Conservation (phyloP, 1,140 invertebrate genomes). For the Hyposmocoma kahamanoa region DNA sequence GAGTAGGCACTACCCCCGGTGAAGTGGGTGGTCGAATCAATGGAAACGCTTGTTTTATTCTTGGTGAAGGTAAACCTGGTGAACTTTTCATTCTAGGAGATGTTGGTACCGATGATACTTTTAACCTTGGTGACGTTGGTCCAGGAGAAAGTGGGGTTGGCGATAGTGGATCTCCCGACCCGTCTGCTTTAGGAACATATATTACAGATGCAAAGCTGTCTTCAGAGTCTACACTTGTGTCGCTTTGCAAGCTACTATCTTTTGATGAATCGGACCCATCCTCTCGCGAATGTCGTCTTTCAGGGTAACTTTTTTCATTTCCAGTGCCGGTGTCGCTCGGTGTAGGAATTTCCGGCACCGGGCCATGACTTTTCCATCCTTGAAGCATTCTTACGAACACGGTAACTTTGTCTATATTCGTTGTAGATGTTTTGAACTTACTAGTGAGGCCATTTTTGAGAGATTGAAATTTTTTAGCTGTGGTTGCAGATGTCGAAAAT, state of each 20-base stretch:
- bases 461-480: slow-evolving; percentile 86
- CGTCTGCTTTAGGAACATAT: slow-evolving; percentile 82
- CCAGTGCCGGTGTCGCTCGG: slow-evolving; percentile 53
- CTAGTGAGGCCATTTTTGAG: slow-evolving; percentile 88
- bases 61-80: slow-evolving; percentile 76
- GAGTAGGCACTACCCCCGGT: slow-evolving; percentile 67
- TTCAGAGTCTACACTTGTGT: slow-evolving; percentile 94
- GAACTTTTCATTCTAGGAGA: slow-evolving; percentile 78
- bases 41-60: slow-evolving; percentile 76
- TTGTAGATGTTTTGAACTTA: slow-evolving; percentile 86
- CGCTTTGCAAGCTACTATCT: slow-evolving; percentile 92
- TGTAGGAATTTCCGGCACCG: slow-evolving; percentile 63
- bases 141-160: slow-evolving; percentile 75
- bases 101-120: slow-evolving; percentile 81
- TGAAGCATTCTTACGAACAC: slow-evolving; percentile 85
- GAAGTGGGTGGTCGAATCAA: slow-evolving; percentile 75
- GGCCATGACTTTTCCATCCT: slow-evolving; percentile 79
- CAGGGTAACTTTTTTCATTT: slow-evolving; percentile 49
- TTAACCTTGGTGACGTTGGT: slow-evolving; percentile 76
- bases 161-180: slow-evolving; percentile 74
- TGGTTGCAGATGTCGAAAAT: slow-evolving; percentile 80
- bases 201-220: slow-evolving; percentile 94
- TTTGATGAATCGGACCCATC: slow-evolving; percentile 94
- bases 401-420: slow-evolving; percentile 86
- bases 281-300: slow-evolving; percentile 73